These are phyloP conservation scores for Dipus sagitta DNA, from an alignment of 2,797 vertebrate genomes.

Conservation along the genomic window DNA sequence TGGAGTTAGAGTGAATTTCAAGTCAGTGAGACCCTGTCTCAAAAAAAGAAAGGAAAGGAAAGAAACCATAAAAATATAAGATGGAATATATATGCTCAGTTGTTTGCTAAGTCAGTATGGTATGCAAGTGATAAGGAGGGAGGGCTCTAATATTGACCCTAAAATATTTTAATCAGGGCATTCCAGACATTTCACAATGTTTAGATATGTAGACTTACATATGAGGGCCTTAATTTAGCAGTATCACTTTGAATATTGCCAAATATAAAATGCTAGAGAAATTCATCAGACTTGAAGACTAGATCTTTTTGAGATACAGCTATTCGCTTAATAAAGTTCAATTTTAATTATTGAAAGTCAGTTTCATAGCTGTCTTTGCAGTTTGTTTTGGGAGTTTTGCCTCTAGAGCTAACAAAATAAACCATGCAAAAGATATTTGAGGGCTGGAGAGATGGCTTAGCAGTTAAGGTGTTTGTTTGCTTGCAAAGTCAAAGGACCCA, in stretches of 20 bases:
- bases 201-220: constrained; percentile 62
- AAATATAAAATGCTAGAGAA: constrained; percentile 64
- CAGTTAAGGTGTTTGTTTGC: too few species aligned
- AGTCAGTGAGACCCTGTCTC: too few species aligned
- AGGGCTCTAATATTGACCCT: constrained; percentile 63
- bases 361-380: background rate
- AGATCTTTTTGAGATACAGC: constrained; percentile 6
- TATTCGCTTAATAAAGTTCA: constrained; percentile 49
- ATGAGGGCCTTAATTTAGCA: constrained; percentile 64
- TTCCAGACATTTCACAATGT: constrained; percentile 75
- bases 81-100: background rate
- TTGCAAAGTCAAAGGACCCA: too few species aligned
- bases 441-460: too few species aligned
- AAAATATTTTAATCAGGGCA: constrained; percentile 79
- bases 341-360: constrained; percentile 65
- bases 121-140: constrained; percentile 76
- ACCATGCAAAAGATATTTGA: background rate
- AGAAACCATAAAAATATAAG: background rate
- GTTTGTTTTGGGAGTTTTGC: constrained; percentile 31
- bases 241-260: constrained; percentile 64
- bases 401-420: constrained; percentile 29
- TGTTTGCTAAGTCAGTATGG: constrained; percentile 74
- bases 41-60: too few species aligned
- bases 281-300: constrained; percentile 38
- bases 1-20: too few species aligned